Evolutionary conservation across 2,888 invertebrate genomes (phyloP), one percentile per base, ranked within the genome.

Genomic region (Plutella xylostella): DNA sequence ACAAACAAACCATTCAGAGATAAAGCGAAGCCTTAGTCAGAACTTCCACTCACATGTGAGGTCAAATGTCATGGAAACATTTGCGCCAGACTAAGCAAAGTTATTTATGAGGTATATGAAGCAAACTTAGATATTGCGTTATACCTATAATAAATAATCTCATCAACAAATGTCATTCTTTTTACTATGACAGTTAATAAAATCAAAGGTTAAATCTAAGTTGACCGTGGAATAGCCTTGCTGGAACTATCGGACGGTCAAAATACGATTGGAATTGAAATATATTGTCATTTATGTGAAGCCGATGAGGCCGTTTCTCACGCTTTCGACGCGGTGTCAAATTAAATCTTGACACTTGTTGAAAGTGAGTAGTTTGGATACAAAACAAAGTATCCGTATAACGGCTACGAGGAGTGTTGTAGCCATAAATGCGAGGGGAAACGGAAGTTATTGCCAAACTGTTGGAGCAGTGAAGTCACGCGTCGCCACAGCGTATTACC

Each of bases 301-400:
- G 28, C n/a, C 1, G 2, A 18, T 4, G 35, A 12, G 18, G 4
- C 39, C 25, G 12, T 39, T 39, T 39, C 39, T 25, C 39, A 39
- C 39, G 39, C 17, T 21, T 14, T 12, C 21, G 6, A 3, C 17
- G 39, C 17, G 39, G 17, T 22, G 39, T 17, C 25, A 17, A 57
- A 58, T 51, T 53, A 59, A 56, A 57, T 56, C 58, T 60, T 55
- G 64, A 63, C 65, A 66, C 63, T 65, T 67, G 65, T 65, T 66
- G 63, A 61, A 58, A 56, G 50, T 54, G 51, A 47, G 55, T 43
- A 25, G 39, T 39, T 15, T 14, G 15, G 21, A 39, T 14, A 39
- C 21, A 20, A 20, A 39, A 34, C 17, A 34, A 34, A 34, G 3
- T 20, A 38, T 20, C 37, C 37, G 12, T 38, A 14, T 12, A 38